Percentiles rank a stretch among this genome's conserved stretches.
phyloP scores from a whole-genome alignment of 1,140 invertebrate genomes.

The Cotesia chilonis region DNA sequence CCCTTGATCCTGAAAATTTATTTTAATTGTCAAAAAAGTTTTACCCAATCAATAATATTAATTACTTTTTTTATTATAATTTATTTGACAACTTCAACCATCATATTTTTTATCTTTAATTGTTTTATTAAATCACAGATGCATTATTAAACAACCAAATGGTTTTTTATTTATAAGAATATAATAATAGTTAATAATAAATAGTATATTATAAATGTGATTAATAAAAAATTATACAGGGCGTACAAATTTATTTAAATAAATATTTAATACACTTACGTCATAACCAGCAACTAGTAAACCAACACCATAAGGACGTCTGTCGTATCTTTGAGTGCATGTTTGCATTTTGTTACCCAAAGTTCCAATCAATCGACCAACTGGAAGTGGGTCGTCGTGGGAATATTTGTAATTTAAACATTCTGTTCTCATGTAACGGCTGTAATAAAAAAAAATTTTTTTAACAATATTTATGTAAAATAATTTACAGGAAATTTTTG shows the following conservation, averaged over 20 bases:
- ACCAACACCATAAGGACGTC: constrained; percentile 96
- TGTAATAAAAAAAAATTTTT: constrained; percentile 56
- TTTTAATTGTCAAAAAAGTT: no score
- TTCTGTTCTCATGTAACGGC: constrained; percentile 92
- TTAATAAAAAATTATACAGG: no score
- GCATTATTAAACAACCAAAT: no score
- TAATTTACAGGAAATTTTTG: not conserved
- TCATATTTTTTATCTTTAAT: no score
- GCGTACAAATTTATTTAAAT: no score
- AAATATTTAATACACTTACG: constrained; percentile 72
- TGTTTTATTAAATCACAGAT: not conserved
- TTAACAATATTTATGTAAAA: not conserved
- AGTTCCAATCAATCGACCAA: constrained; percentile 83
- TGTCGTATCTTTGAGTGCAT: constrained; percentile 96
- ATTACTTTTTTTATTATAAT: no score
- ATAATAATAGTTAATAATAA: no score
- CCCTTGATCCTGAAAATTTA: constrained; percentile 76
- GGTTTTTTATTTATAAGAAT: no score
- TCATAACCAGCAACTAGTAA: constrained; percentile 96
- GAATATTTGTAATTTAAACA: constrained; percentile 92
- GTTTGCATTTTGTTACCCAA: constrained; percentile 97
- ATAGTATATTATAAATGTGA: no score
- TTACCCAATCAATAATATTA: no score
- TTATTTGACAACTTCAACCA: no score
- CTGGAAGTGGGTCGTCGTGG: constrained; percentile 82